Evolutionary conservation across 2,113 vertebrate genomes (phyloP).

Genomic region (Hemiprocne comata): DNA sequence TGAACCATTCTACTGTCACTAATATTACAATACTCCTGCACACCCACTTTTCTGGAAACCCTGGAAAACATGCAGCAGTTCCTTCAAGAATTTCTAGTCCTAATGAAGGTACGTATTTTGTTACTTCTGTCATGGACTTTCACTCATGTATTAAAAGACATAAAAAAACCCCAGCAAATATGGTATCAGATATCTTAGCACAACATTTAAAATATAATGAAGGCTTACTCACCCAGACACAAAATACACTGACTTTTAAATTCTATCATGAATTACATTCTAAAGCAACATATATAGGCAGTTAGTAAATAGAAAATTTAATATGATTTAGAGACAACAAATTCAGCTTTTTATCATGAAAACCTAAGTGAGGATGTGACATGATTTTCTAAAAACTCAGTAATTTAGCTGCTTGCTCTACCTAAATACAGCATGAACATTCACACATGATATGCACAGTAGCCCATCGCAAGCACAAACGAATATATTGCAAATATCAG

Average conservation of each 20-base stretch:
- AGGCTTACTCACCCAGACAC: background rate
- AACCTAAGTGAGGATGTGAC: background rate
- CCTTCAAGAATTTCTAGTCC: background rate
- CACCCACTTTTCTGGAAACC: background rate
- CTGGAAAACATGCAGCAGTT: background rate
- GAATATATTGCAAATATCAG: background rate
- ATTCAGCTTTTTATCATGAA: background rate
- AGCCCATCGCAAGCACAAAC: background rate
- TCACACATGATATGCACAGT: background rate
- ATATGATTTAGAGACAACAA: background rate
- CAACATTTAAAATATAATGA: background rate
- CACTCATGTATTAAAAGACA: background rate
- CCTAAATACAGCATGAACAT: background rate
- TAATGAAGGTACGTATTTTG: background rate
- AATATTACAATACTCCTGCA: background rate
- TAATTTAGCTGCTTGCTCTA: background rate
- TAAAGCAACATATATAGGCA: background rate
- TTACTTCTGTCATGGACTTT: background rate
- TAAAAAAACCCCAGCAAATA: background rate
- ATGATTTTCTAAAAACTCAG: background rate
- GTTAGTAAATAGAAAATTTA: background rate
- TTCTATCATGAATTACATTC: background rate
- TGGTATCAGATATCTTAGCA: background rate
- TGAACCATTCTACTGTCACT: background rate
- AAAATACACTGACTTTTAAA: background rate